Conservation (phyloP, 2,888 invertebrate species). For the Stenoptilia bipunctidactyla region DNA sequence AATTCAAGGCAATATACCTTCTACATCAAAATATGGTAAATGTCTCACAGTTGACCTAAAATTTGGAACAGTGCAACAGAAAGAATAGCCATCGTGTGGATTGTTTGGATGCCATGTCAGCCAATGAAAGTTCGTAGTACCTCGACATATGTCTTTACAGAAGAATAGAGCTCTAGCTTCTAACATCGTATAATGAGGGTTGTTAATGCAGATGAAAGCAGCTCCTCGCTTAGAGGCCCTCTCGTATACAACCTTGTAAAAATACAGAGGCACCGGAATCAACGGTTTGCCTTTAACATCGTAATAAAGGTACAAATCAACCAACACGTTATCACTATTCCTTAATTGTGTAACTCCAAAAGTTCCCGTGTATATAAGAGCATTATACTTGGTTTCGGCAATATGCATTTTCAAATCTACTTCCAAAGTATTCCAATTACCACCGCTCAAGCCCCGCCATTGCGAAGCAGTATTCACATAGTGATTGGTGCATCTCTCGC, state of each 20-base stretch:
- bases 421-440: conserved; percentile 72
- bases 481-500: conserved; percentile 74
- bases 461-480: conserved; percentile 78
- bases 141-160: conserved; percentile 58
- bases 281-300: conserved; percentile 47
- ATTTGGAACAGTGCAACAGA: conserved; percentile 72
- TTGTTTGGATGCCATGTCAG: conserved; percentile 64
- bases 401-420: conserved; percentile 48
- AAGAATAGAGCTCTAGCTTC: conserved; percentile 45
- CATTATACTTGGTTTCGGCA: conserved; percentile 32
- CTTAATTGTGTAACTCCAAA: conserved; percentile 67
- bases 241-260: conserved; percentile 70
- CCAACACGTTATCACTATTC: conserved; percentile 37
- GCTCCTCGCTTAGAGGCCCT: conserved; percentile 51
- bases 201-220: conserved; percentile 74
- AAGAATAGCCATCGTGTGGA: conserved; percentile 63
- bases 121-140: conserved; percentile 68
- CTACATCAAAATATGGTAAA: conserved; percentile 64
- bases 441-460: conserved; percentile 74
- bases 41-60: conserved; percentile 57
- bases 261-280: conserved; percentile 56
- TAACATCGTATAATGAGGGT: conserved; percentile 58
- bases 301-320: conserved; percentile 44
- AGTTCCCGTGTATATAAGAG: conserved; percentile 73
- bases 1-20: conserved; percentile 26